phyloP scores from a whole-genome alignment of 2,888 invertebrate species.

The Stenodema calcarata region DNA sequence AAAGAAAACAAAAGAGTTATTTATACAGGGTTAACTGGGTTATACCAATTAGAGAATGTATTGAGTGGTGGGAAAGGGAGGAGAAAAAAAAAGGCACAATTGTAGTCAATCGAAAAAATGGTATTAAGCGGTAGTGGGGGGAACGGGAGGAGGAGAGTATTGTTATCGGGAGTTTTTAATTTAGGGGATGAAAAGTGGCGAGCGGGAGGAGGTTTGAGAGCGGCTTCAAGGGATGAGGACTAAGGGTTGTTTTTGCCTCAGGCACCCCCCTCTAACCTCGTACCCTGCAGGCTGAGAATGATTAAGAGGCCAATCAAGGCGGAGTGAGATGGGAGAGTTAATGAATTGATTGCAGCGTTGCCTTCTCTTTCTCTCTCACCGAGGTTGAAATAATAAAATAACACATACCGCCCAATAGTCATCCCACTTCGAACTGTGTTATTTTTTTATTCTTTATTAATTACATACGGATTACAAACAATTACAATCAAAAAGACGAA shows the following conservation, averaged over 20 bases:
- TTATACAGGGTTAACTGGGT: constrained; percentile 47
- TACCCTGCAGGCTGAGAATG: constrained; percentile 22
- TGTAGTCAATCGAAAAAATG: constrained; percentile 43
- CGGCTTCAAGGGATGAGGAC: constrained; percentile 14
- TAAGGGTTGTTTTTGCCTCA: constrained; percentile 43
- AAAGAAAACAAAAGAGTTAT: no score
- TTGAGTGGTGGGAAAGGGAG: constrained; percentile 16
- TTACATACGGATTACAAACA: no score
- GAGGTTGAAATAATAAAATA: neutral
- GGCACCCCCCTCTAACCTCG: neutral
- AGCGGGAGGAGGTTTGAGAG: neutral
- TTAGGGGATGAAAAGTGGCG: constrained; percentile 19
- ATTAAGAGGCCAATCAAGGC: constrained; percentile 48
- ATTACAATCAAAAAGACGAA: no score
- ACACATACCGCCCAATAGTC: neutral
- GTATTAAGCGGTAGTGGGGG: neutral
- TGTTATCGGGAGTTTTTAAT: constrained; percentile 45
- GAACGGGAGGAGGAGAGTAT: neutral
- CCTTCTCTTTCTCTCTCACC: neutral
- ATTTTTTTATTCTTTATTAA: no score
- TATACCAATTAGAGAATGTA: constrained; percentile 47
- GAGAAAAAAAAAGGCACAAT: constrained; percentile 29
- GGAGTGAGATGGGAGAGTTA: constrained; percentile 2
- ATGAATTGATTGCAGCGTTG: constrained; percentile 43
- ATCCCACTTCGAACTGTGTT: neutral